Evolutionary conservation across 1,140 invertebrate genomes (phyloP), one percentile per base, ranked within the genome.

Genomic region (Globodera rostochiensis): DNA sequence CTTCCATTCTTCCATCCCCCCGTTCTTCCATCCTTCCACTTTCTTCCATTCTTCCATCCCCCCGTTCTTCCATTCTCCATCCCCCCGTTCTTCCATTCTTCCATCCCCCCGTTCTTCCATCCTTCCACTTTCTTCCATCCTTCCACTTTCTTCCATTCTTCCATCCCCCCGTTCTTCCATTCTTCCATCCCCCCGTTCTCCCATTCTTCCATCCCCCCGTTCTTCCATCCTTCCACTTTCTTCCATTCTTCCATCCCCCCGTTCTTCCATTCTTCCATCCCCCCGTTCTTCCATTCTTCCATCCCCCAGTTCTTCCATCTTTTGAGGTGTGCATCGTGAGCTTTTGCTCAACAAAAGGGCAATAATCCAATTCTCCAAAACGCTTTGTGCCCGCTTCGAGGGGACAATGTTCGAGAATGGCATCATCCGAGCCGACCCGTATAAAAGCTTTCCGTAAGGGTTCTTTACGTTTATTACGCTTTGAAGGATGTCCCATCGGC

Each of bases 361-460:
- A 66, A 66, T 45, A 66, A 76, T 76, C n/a, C 6, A 6, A 6
- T 77, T 21, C 19, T 8, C 8, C 25, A 6, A 74, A 47, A 74
- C 53, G 21, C 46, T 36, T 15, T n/a, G n/a, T n/a, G n/a, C 60
- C 13, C 13, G 13, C 60, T 15, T 64, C 60, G 2, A 15, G 13
- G 13, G 13, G n/a, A 45, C 67, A 11, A 71, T 71, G 69, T 84
- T 86, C 78, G 86, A 87, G 73, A 84, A 86, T 66, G 85, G 83
- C 67, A 85, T 85, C 80, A 86, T 88, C 69, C 82, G 80, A 50
- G 86, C 86, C 47, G 87, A 88, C 81, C 88, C 87, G 13, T 78
- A 47, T 6, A 66, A 36, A 7, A 19, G 21, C 49, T 11, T 70
- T 78, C 46, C 64, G 69, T 13, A 47, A 5, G 49, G 49, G 57